These are phyloP conservation scores for Cottus gobio DNA, from an alignment of 2,113 vertebrate species.

Conservation along the genomic window DNA sequence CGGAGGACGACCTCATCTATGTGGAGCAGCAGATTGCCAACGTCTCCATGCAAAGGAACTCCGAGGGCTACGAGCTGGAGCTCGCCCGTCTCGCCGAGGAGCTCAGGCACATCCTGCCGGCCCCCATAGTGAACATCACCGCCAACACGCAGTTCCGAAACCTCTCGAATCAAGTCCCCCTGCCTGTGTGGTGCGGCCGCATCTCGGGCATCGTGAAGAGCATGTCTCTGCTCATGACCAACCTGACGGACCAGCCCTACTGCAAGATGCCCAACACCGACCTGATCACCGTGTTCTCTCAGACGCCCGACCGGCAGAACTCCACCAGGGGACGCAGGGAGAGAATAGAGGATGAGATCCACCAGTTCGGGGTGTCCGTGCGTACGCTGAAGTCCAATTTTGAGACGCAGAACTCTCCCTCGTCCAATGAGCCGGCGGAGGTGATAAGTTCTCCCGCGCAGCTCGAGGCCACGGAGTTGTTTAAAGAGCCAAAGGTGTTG, in stretches of 20 bases:
- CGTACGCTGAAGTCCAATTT: slow-evolving; percentile 89
- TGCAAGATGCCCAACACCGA: slow-evolving; percentile 85
- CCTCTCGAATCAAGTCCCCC: slow-evolving; percentile 75
- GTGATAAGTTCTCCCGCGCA: slow-evolving; percentile 12
- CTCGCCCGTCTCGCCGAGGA: slow-evolving; percentile 88
- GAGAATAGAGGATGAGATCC: slow-evolving; percentile 88
- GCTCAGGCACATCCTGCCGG: slow-evolving; percentile 89
- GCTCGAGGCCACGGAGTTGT: slow-evolving; percentile 23
- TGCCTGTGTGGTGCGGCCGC: slow-evolving; percentile 90
- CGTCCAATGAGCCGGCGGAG: slow-evolving; percentile 45
- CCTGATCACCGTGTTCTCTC: slow-evolving; percentile 82
- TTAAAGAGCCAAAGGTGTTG: slow-evolving; percentile 27
- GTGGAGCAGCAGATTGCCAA: slow-evolving; percentile 91
- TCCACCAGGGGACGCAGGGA: slow-evolving; percentile 72
- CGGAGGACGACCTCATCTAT: slow-evolving; percentile 90
- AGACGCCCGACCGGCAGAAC: slow-evolving; percentile 63
- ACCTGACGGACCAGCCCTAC: slow-evolving; percentile 77
- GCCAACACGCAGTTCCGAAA: slow-evolving; percentile 88
- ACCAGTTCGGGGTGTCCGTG: slow-evolving; percentile 92
- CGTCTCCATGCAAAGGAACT: slow-evolving; percentile 87
- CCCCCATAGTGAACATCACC: slow-evolving; percentile 90
- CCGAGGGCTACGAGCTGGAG: slow-evolving; percentile 89
- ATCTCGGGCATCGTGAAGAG: slow-evolving; percentile 90
- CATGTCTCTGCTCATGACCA: slow-evolving; percentile 89
- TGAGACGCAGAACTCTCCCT: slow-evolving; percentile 76